phyloP scores from a whole-genome alignment of 2,113 vertebrate species.

The Ictidomys tridecemlineatus region DNA sequence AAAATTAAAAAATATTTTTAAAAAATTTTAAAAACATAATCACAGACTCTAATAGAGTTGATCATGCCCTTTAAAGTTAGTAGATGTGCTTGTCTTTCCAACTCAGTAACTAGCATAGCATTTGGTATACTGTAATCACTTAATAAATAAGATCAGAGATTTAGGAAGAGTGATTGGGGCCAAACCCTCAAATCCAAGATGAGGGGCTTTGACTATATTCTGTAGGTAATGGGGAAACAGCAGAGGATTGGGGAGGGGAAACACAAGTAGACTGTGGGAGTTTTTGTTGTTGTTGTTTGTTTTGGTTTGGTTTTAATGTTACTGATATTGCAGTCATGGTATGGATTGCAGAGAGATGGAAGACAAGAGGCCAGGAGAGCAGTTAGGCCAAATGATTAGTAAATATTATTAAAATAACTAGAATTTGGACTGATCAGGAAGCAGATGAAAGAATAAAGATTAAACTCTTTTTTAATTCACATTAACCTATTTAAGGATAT shows the following conservation, averaged over 20 bases:
- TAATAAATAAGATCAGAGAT: slow-evolving; percentile 17
- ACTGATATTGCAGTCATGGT: neutral
- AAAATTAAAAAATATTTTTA: too few relatives aligned
- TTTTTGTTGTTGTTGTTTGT: too few relatives aligned
- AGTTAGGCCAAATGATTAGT: slow-evolving; percentile 2
- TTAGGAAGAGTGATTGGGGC: neutral
- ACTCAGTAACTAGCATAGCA: slow-evolving; percentile 24
- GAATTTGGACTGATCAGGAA: slow-evolving; percentile 45
- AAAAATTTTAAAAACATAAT: too few relatives aligned
- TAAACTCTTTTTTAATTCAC: too few relatives aligned
- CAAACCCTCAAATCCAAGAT: slow-evolving; percentile 11
- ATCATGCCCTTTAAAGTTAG: neutral
- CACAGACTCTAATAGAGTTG: slow-evolving; percentile 23
- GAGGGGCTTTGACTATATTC: slow-evolving; percentile 42
- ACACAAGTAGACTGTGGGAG: neutral
- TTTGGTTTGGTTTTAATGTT: neutral
- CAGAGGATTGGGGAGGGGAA: neutral
- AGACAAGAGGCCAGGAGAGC: neutral
- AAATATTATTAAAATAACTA: slow-evolving; percentile 1
- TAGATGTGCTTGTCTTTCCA: neutral
- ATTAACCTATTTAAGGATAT: too few relatives aligned
- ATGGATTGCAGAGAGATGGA: slow-evolving; percentile 22
- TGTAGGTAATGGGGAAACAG: neutral
- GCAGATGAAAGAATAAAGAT: slow-evolving; percentile 28
- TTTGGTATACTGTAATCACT: slow-evolving; percentile 23